phyloP scores from a whole-genome alignment of 2,797 vertebrate genomes.

The Amazonetta brasiliensis region DNA sequence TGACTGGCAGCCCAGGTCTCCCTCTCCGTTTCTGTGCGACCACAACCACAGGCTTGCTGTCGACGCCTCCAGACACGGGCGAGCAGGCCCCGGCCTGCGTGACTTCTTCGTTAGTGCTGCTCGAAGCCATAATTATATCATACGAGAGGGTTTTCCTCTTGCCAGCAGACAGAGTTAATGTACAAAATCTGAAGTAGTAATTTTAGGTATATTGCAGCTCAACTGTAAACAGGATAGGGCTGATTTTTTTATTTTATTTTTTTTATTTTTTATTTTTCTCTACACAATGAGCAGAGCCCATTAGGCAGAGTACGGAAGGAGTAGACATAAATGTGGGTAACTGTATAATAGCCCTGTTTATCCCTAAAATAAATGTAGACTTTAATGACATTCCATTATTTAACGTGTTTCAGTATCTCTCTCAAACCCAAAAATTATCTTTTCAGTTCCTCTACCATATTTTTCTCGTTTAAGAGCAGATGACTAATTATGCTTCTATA shows the following conservation, averaged over 20 bases:
- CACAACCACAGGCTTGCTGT: slow-evolving; percentile 64
- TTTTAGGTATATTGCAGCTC: slow-evolving; percentile 62
- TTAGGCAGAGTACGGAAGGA: slow-evolving; percentile 57
- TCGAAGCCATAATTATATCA: slow-evolving; percentile 74
- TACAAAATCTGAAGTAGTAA: slow-evolving; percentile 67
- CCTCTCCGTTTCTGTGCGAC: slow-evolving; percentile 11
- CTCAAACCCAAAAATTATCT: slow-evolving; percentile 12
- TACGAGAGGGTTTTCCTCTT: slow-evolving; percentile 67
- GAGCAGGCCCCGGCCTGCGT: slow-evolving; percentile 69
- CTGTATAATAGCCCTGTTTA: slow-evolving; percentile 17
- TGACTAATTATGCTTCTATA: slow-evolving; percentile 50
- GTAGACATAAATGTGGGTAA: slow-evolving; percentile 27
- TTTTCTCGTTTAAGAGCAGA: slow-evolving; percentile 57
- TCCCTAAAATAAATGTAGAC: slow-evolving; percentile 40
- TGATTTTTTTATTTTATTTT: not conserved
- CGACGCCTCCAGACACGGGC: slow-evolving; percentile 62
- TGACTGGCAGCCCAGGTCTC: slow-evolving; percentile 16
- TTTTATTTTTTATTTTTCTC: not conserved
- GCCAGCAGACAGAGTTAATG: slow-evolving; percentile 73
- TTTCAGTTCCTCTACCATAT: slow-evolving; percentile 51
- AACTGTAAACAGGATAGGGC: slow-evolving; percentile 67
- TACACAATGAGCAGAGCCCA: slow-evolving; percentile 32
- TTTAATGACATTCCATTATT: slow-evolving; percentile 22
- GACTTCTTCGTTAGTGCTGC: slow-evolving; percentile 66
- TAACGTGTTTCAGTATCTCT: not conserved